Conservation (phyloP, 2,797 vertebrate genomes). For the Manis crassicaudata region DNA sequence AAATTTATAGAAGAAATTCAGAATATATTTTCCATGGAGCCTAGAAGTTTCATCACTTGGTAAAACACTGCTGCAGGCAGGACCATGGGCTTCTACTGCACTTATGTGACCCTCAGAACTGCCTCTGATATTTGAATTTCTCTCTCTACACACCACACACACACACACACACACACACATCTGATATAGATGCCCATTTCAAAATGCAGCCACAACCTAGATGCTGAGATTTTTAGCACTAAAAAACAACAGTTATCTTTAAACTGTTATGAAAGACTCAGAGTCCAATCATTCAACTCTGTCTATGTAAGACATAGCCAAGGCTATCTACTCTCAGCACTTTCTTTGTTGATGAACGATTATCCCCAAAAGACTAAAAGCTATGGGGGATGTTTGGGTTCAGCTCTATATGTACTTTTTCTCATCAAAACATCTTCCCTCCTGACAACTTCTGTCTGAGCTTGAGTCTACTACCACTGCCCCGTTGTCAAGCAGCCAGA, state of each 20-base stretch:
- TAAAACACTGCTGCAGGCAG: conserved; percentile 69
- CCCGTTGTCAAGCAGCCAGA: neutral
- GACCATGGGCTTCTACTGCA: neutral
- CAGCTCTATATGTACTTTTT: neutral
- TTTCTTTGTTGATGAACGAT: conserved; percentile 58
- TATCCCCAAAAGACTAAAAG: conserved; percentile 49
- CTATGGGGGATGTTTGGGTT: conserved; percentile 47
- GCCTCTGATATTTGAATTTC: neutral
- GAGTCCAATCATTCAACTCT: conserved; percentile 74
- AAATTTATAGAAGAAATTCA: conserved; percentile 67
- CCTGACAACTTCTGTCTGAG: neutral
- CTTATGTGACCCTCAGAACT: neutral
- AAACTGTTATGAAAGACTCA: conserved; percentile 76
- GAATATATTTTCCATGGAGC: conserved; percentile 51
- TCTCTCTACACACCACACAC: neutral
- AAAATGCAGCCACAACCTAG: conserved; percentile 67
- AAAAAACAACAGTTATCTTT: conserved; percentile 78
- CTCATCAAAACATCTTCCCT: conserved; percentile 49
- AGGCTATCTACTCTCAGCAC: conserved; percentile 57
- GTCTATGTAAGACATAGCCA: conserved; percentile 64
- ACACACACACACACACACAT: neutral
- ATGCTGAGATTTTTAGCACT: conserved; percentile 63
- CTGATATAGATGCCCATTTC: conserved; percentile 69
- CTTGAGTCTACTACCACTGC: neutral
- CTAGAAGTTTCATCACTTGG: conserved; percentile 68